These are phyloP conservation scores for Notarius quadriscutis DNA, from an alignment of 2,113 vertebrate species.

Conservation along the genomic window DNA sequence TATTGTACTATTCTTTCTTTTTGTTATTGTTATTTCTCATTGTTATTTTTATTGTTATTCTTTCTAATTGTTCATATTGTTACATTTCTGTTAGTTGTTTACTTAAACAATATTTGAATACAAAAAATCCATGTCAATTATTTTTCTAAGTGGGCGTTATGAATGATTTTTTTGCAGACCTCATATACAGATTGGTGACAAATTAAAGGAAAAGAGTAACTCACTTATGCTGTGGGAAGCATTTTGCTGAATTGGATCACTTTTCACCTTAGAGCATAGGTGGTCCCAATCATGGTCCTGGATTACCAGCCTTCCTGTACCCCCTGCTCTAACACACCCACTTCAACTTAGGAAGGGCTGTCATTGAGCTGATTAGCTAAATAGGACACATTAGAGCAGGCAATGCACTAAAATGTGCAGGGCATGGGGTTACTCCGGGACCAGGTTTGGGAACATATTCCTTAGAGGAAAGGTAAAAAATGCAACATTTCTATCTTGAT, in stretches of 20 bases:
- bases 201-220: neutral
- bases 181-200: neutral
- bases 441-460: too few species aligned
- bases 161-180: neutral
- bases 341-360: neutral
- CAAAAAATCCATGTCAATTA: neutral
- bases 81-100: too few species aligned
- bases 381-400: too few species aligned
- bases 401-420: too few species aligned
- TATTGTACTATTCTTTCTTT: too few species aligned
- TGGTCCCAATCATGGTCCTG: neutral
- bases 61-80: too few species aligned
- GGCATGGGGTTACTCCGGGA: too few species aligned
- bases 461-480: too few species aligned
- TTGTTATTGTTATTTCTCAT: too few species aligned
- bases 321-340: neutral
- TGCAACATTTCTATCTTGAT: too few species aligned
- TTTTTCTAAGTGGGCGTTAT: neutral
- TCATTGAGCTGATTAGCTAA: too few species aligned
- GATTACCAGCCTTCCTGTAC: neutral
- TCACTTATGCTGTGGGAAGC: neutral
- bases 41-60: too few species aligned
- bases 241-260: neutral
- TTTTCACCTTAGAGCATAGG: neutral
- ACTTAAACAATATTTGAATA: neutral